Base-by-base conservation (phyloP, 1,140 invertebrate species). In the Drosophila saltans region DNA sequence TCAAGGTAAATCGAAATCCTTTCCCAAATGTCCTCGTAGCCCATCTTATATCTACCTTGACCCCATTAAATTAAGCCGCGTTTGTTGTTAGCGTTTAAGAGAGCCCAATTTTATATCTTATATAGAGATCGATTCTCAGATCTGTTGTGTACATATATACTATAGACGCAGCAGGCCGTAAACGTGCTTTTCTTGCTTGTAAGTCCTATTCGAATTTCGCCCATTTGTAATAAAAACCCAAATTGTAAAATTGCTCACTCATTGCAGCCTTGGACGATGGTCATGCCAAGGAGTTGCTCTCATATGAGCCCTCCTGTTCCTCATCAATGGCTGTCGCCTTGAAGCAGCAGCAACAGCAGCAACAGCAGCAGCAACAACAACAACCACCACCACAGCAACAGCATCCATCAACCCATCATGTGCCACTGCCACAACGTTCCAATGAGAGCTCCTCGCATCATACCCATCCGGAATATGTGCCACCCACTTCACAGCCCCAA, bases 181-280 rank as follows among this genome's bases (percentile, higher is more conserved):
- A 76, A 72, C 80, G 78, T 90, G 76, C 76, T 75, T 69, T 90
- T 90, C 30, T 59, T 60, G 86, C 88, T 90, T 90, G 88, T 90
- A 90, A 90, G 88, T 90, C 80, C 45, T 83, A 71, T 73, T 69
- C 75, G 58, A 74, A 79, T 81, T 90, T 71, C 57, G 57, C 57
- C 81, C 71, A 76, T 69, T 75, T 83, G 77, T 90, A 90, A 90
- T 90, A 90, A 90, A 66, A 86, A 82, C 73, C 68, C 78, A 75
- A 76, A 86, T 78, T 91, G 80, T 81, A 90, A 90, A 78, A 86
- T 52, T 90, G 86, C 82, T 90, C 57, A 75, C 78, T 80, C 58
- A 48, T 90, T 90, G 63, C 88, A 90, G 88, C 88, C 28, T 71
- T 91, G 67, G 88, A 90, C 36, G 88, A 90, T 64, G 75, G 69